These are phyloP conservation scores for Champsocephalus esox DNA, from an alignment of 2,797 vertebrate genomes.

Conservation along the genomic window DNA sequence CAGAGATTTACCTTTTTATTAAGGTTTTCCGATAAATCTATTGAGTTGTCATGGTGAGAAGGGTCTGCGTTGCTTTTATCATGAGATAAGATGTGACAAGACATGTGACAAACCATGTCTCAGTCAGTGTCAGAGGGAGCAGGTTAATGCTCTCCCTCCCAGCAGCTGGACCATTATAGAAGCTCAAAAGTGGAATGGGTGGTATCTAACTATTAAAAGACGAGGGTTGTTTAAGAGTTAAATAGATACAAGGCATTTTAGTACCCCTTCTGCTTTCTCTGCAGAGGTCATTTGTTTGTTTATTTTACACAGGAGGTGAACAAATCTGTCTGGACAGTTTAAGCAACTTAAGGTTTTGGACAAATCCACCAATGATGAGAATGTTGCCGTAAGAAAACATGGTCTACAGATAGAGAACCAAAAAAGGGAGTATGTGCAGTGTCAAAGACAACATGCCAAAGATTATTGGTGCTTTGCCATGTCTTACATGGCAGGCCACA, in stretches of 20 bases:
- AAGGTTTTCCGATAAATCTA: neutral
- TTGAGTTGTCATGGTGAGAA: neutral
- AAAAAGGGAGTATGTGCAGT: neutral
- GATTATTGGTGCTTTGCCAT: neutral
- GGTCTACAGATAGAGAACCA: neutral
- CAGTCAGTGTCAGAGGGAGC: neutral
- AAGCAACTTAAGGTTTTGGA: neutral
- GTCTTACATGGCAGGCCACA: neutral
- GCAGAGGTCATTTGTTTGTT: neutral
- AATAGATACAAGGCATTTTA: neutral
- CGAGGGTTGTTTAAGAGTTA: neutral
- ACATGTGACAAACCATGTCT: neutral
- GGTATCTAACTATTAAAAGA: neutral
- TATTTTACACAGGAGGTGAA: neutral
- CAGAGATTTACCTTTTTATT: neutral
- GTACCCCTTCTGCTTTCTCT: neutral
- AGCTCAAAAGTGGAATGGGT: neutral
- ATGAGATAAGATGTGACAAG: neutral
- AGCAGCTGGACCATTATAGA: neutral
- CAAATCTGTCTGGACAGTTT: neutral
- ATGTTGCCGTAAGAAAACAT: neutral
- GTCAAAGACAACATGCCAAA: constrained; percentile 1
- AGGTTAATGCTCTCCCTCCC: neutral
- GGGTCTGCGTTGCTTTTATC: neutral
- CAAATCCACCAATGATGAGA: too few relatives aligned